These are phyloP conservation scores for Euschistus heros DNA, from an alignment of 1,140 invertebrate genomes.

Conservation along the genomic window DNA sequence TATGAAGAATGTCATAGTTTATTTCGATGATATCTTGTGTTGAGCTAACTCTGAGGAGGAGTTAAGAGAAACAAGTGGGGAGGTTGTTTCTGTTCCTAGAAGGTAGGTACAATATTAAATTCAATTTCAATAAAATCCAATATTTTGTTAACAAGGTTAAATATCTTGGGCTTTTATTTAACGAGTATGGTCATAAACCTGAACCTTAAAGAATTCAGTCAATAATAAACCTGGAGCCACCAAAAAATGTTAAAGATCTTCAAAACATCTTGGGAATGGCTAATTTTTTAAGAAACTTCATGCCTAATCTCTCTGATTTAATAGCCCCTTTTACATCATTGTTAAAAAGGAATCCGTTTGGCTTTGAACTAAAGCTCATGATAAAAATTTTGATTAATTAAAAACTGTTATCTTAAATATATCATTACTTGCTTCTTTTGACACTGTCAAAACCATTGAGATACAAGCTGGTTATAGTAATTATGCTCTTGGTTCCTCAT, in stretches of 20 bases:
- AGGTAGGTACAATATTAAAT: conserved; percentile 34
- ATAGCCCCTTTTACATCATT: no score
- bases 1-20: conserved; percentile 22
- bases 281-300: conserved; percentile 35
- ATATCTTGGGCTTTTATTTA: conserved; percentile 34
- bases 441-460: no score
- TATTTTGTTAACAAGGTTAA: conserved; percentile 28
- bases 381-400: no score
- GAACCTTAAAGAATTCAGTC: conserved; percentile 34
- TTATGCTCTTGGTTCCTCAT: no score
- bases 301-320: conserved; percentile 20
- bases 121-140: conserved; percentile 36
- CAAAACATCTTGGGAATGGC: conserved; percentile 35
- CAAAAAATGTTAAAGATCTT: conserved; percentile 33
- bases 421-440: no score
- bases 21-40: conserved; percentile 35
- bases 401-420: no score
- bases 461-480: no score
- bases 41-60: conserved; percentile 27
- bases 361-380: no score
- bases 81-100: conserved; percentile 31
- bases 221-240: conserved; percentile 33
- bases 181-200: conserved; percentile 33
- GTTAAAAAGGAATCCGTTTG: no score
- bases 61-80: conserved; percentile 28